Base-by-base conservation (phyloP, 2,113 vertebrate genomes). In the Brienomyrus brachyistius region DNA sequence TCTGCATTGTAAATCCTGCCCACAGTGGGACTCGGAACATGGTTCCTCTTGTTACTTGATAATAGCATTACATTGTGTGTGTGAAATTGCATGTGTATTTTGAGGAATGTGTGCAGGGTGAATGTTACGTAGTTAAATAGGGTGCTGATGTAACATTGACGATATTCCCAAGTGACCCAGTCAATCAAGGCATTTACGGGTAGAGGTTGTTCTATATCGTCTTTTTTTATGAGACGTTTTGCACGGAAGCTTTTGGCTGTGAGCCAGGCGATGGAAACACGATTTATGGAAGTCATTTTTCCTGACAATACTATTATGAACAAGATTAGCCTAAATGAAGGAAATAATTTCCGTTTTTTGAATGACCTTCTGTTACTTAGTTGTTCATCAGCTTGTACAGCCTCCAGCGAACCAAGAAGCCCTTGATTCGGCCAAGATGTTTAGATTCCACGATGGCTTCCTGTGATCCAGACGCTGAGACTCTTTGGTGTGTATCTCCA, bases 301-400 rank as follows among this genome's bases (percentile, higher is more conserved):
- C 62, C n/a, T 66, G 62, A 70, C 62, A 70, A 70, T 70, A 70
- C 62, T 70, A 66, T 70, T 70, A 70, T 70, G 62, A 70, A 70
- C 62, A 70, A 31, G 62, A 66, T 66, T 66, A 27, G n/a, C n/a
- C 62, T 31, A 70, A 70, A 70, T 70, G n/a, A 70, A 70, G n/a
- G 62, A 70, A 70, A 70, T 70, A 1, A 70, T 31, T 31, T 70
- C 62, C 9, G n/a, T n/a, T 27, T 31, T 70, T 70, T 11, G 62
- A 70, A 70, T 70, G 27, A 31, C 27, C 62, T 70, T 27, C n/a
- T 70, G 62, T 10, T 70, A 31, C n/a, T 70, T 31, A 13, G 62
- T 31, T 31, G 62, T 31, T 70, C 27, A 31, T 70, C 1, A 3
- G 62, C n/a, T 70, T 70, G 62, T 70, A 27, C 62, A 11, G 62